Percentiles rank a stretch among this genome's conserved stretches.
phyloP scores from a whole-genome alignment of 1,140 invertebrate species.

The Paraescarpia echinospica region DNA sequence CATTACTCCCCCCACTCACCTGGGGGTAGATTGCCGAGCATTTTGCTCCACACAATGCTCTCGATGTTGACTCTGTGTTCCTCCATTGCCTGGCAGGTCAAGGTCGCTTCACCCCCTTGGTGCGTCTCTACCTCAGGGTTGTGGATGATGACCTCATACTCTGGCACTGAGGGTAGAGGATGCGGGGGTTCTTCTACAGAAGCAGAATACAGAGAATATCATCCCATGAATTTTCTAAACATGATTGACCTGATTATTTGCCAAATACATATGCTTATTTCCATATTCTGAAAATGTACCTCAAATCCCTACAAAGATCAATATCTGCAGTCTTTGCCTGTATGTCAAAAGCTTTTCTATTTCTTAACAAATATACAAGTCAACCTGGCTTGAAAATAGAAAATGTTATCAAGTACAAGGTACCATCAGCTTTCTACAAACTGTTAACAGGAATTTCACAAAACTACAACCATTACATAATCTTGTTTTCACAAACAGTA shows the following conservation, averaged over 20 bases:
- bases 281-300: neutral
- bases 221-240: neutral
- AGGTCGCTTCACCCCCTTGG: constrained; percentile 39
- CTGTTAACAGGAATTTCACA: neutral
- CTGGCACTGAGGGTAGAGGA: neutral
- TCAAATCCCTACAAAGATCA: neutral
- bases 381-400: neutral
- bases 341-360: neutral
- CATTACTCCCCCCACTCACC: constrained; percentile 44
- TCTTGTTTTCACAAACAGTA: no score
- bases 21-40: constrained; percentile 58
- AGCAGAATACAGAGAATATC: neutral
- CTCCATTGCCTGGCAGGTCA: constrained; percentile 48
- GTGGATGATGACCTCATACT: constrained; percentile 60
- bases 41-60: constrained; percentile 50
- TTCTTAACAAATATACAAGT: neutral
- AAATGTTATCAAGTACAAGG: neutral
- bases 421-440: neutral
- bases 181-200: no score
- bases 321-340: neutral
- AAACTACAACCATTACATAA: neutral
- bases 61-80: constrained; percentile 17
- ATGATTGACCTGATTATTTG: neutral
- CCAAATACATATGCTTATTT: neutral
- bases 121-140: constrained; percentile 51